A percentile compares a stretch with the other conserved stretches of the same genome.
Conservation (phyloP, 2,888 invertebrate genomes). For the Aproaerema taeniolella region DNA sequence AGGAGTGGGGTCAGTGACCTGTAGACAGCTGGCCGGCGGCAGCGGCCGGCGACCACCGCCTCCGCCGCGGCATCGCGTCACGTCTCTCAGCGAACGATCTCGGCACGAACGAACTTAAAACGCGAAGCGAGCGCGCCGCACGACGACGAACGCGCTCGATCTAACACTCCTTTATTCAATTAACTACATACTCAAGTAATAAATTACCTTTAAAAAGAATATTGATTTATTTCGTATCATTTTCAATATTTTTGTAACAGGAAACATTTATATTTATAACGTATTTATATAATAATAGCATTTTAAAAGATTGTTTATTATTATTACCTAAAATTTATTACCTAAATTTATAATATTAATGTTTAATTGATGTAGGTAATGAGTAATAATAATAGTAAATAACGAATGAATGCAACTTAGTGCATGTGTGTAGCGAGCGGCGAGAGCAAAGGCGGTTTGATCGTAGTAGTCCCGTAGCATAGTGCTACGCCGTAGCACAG, state of each 20-base stretch:
- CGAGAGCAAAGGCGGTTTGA: constrained; percentile 32
- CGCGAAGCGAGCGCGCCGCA: constrained; percentile 67
- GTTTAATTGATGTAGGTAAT: constrained; percentile 77
- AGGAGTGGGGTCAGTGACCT: constrained; percentile 17
- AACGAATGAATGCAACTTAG: constrained; percentile 69
- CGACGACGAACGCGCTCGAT: constrained; percentile 59
- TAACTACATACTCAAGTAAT: constrained; percentile 77
- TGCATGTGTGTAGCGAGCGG: constrained; percentile 61
- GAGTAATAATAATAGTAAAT: constrained; percentile 71
- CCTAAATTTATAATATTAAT: constrained; percentile 75
- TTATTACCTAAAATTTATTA: constrained; percentile 78
- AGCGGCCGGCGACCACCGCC: constrained; percentile 19
- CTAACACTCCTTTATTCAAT: constrained; percentile 73
- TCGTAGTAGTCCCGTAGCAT: constrained; percentile 18
- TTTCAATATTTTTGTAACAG: constrained; percentile 78
- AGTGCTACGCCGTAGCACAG: constrained; percentile 16
- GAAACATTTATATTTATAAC: constrained; percentile 79
- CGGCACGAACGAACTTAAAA: constrained; percentile 62
- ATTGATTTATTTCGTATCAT: constrained; percentile 77
- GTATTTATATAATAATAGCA: constrained; percentile 79
- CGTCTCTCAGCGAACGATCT: constrained; percentile 60
- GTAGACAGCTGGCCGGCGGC: constrained; percentile 25
- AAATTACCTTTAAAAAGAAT: constrained; percentile 76
- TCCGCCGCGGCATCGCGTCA: constrained; percentile 29
- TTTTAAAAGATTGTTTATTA: constrained; percentile 78